Evolutionary conservation across 2,797 vertebrate genomes (phyloP), one percentile per base, ranked within the genome.

Genomic region (Epinephelus coioides): DNA sequence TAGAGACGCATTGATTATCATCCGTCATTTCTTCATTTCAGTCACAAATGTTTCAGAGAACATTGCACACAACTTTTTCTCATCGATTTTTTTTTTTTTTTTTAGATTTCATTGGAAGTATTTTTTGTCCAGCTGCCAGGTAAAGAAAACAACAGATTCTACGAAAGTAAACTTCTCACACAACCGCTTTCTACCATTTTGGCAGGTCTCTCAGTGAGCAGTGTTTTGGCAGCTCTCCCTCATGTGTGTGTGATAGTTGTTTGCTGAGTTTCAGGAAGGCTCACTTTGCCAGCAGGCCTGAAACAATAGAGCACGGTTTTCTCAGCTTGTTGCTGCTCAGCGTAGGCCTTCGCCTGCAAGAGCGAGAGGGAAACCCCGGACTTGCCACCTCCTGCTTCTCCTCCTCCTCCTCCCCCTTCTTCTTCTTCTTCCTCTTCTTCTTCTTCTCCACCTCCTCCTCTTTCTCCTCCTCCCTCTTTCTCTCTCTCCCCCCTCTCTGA

Each of bases 291-390:
- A 90, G 86, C 75, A 18, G 84, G 83, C 80, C 89, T 89, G 87
- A 92, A 94, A 95, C 92, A 94, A 94, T 94, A 88, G 89, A 86
- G 82, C 75, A 63, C 6, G 64, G 73, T 89, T 91, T 91, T 89
- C 79, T 88, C 81, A 75, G 88, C 89, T 79, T 83, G 82, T 79
- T 86, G 90, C 89, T 87, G 82, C 88, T 84, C 77, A 23, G 84
- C 73, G 74, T 74, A 59, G 88, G 89, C 85, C 87, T 86, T 91
- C 59, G 83, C 82, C 85, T 85, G 81, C 71, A 67, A 90, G 81
- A 89, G 82, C 25, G 38, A 82, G 79, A 91, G 92, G 91, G 91
- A 91, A 94, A 92, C 89, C 92, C 92, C 87, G 53, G 84, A 85
- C 86, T 83, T 88, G 84, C 79, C 83, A 90, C 90, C 92, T 90